Evolutionary conservation across 2,797 vertebrate species (phyloP), one percentile per base, ranked within the genome.

Genomic region (Mionectes olivaceus): DNA sequence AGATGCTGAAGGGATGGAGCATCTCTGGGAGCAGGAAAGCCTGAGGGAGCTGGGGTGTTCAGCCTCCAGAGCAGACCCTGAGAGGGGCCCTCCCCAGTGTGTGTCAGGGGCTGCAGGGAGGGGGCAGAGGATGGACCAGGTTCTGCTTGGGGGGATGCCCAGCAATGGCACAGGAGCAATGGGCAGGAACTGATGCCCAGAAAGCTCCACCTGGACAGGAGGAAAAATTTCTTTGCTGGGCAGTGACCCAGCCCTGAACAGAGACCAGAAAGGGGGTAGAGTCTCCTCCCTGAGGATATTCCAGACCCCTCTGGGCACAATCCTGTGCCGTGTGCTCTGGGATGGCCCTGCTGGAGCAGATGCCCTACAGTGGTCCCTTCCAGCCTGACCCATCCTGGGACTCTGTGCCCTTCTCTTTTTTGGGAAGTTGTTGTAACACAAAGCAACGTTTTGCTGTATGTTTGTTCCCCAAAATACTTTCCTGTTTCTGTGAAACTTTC

Each of bases 161-260:
- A 50, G 28, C 30, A 12, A 32, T 11, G 39, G 41, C 15, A 35
- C 4, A 18, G 10, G 49, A 56, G 23, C 8, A 63, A 43, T 2
- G 17, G 32, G 2, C 13, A 37, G 19, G 35, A 76, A n/a, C 7
- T 37, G 43, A 11, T 69, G 16, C 11, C 35, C 19, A 10, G 63
- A 13, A 44, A 50, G 15, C n/a, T 37, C 56, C 27, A 12, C 13
- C 43, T 56, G 37, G 9, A 39, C 24, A n/a, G 0, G 24, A 83
- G 24, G n/a, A 12, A 35, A 35, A 35, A 56, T 5, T 13, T 47
- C 24, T 33, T 43, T 7, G 9, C 41, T 63, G 19, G 0, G 19
- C 43, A 50, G 15, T 43, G 50, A 6, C n/a, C 0, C 0, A 56
- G 47, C 25, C 0, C 43, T 44, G 32, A 35, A 28, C 23, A 56